Base-by-base conservation (phyloP, 2,888 invertebrate species). In the Alsophila aescularia region DNA sequence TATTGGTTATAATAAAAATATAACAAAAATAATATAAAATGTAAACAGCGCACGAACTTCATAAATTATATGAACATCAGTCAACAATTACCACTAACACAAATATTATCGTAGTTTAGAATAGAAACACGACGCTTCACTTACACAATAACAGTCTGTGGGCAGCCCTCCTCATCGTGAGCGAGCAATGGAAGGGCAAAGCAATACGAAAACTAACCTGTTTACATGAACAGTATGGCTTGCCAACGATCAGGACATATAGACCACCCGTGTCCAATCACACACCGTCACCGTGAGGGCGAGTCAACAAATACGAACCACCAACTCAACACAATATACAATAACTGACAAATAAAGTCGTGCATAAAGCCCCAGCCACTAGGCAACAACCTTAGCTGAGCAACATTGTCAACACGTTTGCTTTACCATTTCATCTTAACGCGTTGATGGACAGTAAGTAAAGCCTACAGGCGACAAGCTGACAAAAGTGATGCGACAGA, bases 11-110 rank as follows among this genome's bases (percentile, higher is more conserved):
- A 69, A 65, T 67, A 77, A 69, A 69, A 72, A 76, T 73, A 73
- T 78, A 77, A 49, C 68, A 74, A 76, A n/a, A 80, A 78, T 73
- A 75, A 71, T 72, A 72, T 77, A 77, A 74, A 80, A 82, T 79
- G 24, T 24, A 77, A 81, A 72, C 67, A 75, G 76, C 73, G 74
- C 75, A 77, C 73, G 70, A 80, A 79, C 75, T 73, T 76, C 72
- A 85, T 83, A 85, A 85, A 85, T 85, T 81, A 87, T 81, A 80
- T 82, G 83, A 79, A 77, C 80, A 79, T 86, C 88, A 87, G 87
- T 87, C 88, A 83, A 85, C 80, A 76, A 64, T 69, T 58, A 58
- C 40, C 37, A 48, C 58, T 52, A 60, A 60, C 45, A 52, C 44
- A 56, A 50, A 60, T 40, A 56, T 47, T 44, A 39, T 37, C 27